Evolutionary conservation across 64 coral and sea anemone genomes (phyloP), one percentile per base, ranked within the genome.

Genomic region (Dendrophyllia cribrosa): DNA sequence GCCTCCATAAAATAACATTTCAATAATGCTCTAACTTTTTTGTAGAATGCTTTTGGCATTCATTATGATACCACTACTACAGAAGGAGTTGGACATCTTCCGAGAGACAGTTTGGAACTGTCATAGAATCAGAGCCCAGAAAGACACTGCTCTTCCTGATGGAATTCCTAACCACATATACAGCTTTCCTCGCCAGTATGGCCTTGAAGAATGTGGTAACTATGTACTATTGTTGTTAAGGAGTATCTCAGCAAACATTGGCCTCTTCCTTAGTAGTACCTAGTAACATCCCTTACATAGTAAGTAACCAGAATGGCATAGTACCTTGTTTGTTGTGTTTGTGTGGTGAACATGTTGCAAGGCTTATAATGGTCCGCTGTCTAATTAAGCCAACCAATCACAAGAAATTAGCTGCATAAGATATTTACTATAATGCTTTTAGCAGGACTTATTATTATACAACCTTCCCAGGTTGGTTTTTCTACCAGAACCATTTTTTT

Each of bases 31-130:
- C n/a, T n/a, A n/a, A n/a, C n/a, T n/a, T n/a, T n/a, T n/a, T n/a
- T n/a, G n/a, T 49, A 87, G 85, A 43, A 72, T 79, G 74, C 77
- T 93, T 63, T 51, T 93, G 44, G 84, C 83, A 7, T 93, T 72
- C 80, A 70, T 88, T 22, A 87, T 93, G 83, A 88, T 93, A 23
- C 83, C 75, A 79, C 48, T 93, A 26, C 20, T 88, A 24, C 91
- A 93, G 56, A 88, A 93, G 59, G 84, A 93, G 60, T 24, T 93
- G 19, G 68, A 93, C 34, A 62, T 25, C 68, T 93, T 93, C 51
- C 68, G 70, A 67, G 52, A 87, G 20, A 66, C 76, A 65, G 24
- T 93, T 25, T 91, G 86, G 86, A 88, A 88, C 63, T 43, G 25
- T 20, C 86, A 88, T 74, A 71, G 69, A n/a, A 88, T 88, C 20